Evolutionary conservation across 2,113 vertebrate genomes (phyloP), one percentile per base, ranked within the genome.

Genomic region (Morone chrysops): DNA sequence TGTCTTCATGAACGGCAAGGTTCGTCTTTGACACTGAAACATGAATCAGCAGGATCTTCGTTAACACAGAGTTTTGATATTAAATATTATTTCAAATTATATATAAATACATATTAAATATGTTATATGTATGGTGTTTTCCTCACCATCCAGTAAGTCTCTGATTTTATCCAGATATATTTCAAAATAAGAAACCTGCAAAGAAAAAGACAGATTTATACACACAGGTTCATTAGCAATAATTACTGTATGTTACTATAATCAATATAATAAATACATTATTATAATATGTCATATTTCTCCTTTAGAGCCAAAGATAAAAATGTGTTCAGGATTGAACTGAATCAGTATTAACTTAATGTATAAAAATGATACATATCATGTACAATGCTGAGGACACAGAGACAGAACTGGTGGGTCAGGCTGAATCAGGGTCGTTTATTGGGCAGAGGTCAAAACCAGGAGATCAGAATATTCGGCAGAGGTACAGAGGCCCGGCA

Each of bases 131-230:
- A 9, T 31, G 31, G 31, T 31, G 31, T 31, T 31, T 31, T 80
- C 91, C 95, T 97, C 70, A 99, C 97, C 97, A 82, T 99, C 98
- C 0, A 99, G 92, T 0, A 99, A 93, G 91, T 99, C 98, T 94
- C 98, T 93, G 88, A 99, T 99, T 96, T 99, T 99, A 93, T 99
- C 98, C 95, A 99, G 87, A 91, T 99, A 99, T 81, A 99, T 99
- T 94, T 99, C 97, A 95, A 99, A 99, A 94, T 99, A 99, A 83
- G 98, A 99, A 69, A 99, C 97, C 98, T 99, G 69, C 80, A 93
- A 87, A 36, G 82, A 93, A 53, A 78, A 61, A 71, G 80, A 22
- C 31, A 31, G 31, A 31, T 31, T 31, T 3, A 8, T 43, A 22
- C 13, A 61, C 3, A 66, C 3, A 31, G 6, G n/a, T 62, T 75